phyloP scores from a whole-genome alignment of 2,113 vertebrate genomes.

The Micromys minutus region DNA sequence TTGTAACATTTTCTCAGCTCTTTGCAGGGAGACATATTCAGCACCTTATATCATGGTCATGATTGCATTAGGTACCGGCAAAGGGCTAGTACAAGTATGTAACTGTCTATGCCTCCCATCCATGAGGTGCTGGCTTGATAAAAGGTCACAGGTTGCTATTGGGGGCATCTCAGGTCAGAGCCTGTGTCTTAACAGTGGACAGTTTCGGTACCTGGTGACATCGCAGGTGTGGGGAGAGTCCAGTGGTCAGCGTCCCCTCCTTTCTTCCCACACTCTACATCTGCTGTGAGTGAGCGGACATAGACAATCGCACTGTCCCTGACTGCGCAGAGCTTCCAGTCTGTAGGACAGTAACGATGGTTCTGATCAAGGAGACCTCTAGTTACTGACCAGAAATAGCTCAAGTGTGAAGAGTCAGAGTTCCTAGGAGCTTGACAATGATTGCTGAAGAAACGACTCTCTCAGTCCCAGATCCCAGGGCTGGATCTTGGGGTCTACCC shows the following conservation, averaged over 20 bases:
- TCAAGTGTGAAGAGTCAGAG: neutral
- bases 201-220: neutral
- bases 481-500: too few relatives aligned
- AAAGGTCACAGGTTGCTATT: neutral
- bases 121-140: neutral
- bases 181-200: neutral
- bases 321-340: neutral
- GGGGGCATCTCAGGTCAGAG: neutral
- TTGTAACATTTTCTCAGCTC: conserved; percentile 17
- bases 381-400: neutral
- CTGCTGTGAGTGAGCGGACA: neutral
- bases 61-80: conserved; percentile 4
- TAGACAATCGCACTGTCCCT: neutral
- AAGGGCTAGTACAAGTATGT: conserved; percentile 13
- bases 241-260: neutral
- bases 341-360: neutral
- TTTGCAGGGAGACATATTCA: conserved; percentile 5
- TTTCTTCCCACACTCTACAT: neutral
- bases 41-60: neutral
- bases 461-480: too few relatives aligned
- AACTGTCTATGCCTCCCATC: neutral
- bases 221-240: neutral
- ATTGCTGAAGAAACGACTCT: neutral
- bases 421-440: neutral
- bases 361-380: neutral